phyloP scores from a whole-genome alignment of 2,888 invertebrate genomes.

The Chouioia cunea region DNA sequence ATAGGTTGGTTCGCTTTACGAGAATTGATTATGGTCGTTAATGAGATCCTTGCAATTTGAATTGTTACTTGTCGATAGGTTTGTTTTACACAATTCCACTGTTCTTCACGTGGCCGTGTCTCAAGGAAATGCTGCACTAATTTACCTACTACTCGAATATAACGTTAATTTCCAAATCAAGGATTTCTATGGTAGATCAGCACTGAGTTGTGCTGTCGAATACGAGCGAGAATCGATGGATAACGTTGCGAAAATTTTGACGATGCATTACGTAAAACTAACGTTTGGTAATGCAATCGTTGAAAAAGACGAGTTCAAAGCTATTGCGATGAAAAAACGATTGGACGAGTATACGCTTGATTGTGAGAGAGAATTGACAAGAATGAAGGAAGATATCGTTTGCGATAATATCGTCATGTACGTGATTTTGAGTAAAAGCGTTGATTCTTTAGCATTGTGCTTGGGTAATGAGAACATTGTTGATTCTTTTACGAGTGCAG shows the following conservation, averaged over 20 bases:
- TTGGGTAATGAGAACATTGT: conserved; percentile 14
- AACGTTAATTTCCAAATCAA: conserved; percentile 13
- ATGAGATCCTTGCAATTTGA: not conserved
- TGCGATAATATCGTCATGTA: conserved; percentile 13
- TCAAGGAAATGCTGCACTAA: not conserved
- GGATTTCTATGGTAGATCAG: conserved; percentile 17
- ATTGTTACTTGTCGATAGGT: too few species aligned
- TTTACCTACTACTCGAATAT: conserved; percentile 23
- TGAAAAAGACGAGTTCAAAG: conserved; percentile 3
- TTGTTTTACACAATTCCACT: conserved; percentile 12
- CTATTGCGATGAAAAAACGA: conserved; percentile 6
- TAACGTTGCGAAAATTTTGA: not conserved
- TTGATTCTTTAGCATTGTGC: conserved; percentile 9
- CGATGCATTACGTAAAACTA: conserved; percentile 4
- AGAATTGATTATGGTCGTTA: not conserved
- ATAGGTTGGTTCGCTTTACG: conserved; percentile 23
- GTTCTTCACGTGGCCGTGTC: conserved; percentile 36
- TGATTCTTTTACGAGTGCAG: not conserved
- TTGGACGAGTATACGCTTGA: not conserved
- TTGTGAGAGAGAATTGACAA: conserved; percentile 8
- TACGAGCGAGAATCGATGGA: not conserved
- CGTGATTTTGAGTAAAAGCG: not conserved
- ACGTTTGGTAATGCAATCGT: not conserved
- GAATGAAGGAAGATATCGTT: conserved; percentile 20
- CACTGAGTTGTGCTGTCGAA: conserved; percentile 14